A percentile compares a stretch with the other conserved stretches of the same genome.
Conservation (phyloP, 2,113 vertebrate genomes). For the Glaucomys volans region DNA sequence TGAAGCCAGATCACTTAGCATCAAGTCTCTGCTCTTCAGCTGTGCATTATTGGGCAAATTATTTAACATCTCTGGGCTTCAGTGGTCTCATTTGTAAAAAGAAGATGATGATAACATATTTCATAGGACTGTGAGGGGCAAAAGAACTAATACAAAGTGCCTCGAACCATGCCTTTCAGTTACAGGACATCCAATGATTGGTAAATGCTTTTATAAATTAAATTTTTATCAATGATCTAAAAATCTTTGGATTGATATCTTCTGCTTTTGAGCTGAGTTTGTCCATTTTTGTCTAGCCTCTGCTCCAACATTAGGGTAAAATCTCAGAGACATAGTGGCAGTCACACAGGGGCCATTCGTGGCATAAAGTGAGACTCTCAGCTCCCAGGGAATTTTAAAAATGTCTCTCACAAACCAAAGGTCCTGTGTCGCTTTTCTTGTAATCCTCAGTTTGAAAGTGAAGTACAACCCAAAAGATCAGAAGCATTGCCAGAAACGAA, state of each 20-base stretch:
- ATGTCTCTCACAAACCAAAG: background rate
- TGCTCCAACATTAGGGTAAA: background rate
- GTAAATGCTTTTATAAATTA: constrained; percentile 26
- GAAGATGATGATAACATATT: background rate
- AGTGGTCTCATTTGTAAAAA: constrained; percentile 14
- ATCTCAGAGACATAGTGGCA: background rate
- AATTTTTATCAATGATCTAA: background rate
- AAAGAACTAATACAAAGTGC: background rate
- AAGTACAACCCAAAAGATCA: background rate
- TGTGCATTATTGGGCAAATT: background rate
- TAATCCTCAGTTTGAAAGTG: background rate
- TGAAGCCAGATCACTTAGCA: background rate
- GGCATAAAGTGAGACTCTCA: background rate
- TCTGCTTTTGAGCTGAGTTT: background rate
- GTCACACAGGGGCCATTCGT: background rate
- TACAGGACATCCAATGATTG: background rate
- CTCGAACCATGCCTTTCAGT: background rate
- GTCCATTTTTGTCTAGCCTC: background rate
- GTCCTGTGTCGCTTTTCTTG: background rate
- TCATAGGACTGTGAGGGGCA: background rate
- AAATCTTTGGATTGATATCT: background rate
- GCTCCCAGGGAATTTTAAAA: background rate
- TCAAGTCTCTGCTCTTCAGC: background rate
- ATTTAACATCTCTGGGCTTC: background rate
- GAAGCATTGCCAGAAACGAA: background rate